phyloP scores from a whole-genome alignment of 1,140 invertebrate species.

The Diabrotica undecimpunctata region DNA sequence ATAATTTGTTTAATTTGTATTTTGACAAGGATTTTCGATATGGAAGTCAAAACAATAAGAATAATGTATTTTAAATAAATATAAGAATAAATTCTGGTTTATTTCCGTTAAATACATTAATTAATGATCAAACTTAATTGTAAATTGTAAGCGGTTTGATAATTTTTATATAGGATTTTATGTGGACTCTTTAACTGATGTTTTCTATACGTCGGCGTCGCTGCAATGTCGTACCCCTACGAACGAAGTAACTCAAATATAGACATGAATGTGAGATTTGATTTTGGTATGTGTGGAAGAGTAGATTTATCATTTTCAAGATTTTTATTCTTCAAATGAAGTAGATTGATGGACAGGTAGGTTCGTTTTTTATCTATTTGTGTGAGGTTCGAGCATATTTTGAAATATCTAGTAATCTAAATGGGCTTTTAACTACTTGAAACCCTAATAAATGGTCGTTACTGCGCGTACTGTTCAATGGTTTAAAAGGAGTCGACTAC shows the following conservation, averaged over 20 bases:
- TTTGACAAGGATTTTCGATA: no score
- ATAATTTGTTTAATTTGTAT: no score
- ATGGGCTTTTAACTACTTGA: conserved; percentile 12
- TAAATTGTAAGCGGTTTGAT: no score
- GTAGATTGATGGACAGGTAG: conserved; percentile 22
- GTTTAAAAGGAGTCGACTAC: background rate
- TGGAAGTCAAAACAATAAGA: no score
- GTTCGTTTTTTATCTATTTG: conserved; percentile 15
- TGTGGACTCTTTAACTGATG: no score
- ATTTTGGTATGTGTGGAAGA: conserved; percentile 19
- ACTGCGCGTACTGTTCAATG: background rate
- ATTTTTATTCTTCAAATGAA: conserved; percentile 22
- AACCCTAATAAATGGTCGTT: conserved; percentile 11
- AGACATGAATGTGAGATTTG: conserved; percentile 14
- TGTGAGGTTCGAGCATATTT: conserved; percentile 11
- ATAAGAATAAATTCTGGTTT: no score
- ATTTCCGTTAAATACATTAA: no score
- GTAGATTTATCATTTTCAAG: conserved; percentile 20
- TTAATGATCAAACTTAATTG: no score
- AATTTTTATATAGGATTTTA: no score
- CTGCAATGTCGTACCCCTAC: background rate
- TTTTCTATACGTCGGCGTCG: no score
- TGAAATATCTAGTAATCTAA: conserved; percentile 17
- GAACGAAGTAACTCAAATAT: background rate
- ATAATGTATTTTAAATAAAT: no score